Percentiles rank a stretch among this genome's conserved stretches.
These are phyloP conservation scores for Meandrina meandrites DNA, from an alignment of 92 coral and sea anemone species.

Conservation along the genomic window DNA sequence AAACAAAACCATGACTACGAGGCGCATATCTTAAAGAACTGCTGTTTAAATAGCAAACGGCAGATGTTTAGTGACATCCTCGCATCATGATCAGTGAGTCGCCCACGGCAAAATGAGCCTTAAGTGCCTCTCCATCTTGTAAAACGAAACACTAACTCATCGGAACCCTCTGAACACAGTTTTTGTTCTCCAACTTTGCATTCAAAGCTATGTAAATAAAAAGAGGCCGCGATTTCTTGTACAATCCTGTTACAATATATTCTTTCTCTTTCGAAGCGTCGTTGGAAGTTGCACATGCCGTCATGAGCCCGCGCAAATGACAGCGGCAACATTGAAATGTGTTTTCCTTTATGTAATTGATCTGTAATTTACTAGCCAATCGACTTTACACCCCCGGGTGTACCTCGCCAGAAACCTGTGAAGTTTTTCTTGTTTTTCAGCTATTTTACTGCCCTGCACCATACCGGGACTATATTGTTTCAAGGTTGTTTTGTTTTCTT, in stretches of 20 bases:
- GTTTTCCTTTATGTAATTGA: slow-evolving; percentile 29
- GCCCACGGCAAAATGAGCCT: slow-evolving; percentile 13
- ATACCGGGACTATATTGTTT: too few species aligned
- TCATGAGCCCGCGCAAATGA: slow-evolving; percentile 22
- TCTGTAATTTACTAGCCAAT: neutral
- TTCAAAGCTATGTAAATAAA: slow-evolving; percentile 12
- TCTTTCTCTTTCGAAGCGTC: neutral
- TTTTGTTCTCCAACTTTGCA: neutral
- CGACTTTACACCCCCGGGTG: too few species aligned
- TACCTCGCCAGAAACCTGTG: too few species aligned
- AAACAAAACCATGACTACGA: slow-evolving; percentile 66
- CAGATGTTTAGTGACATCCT: slow-evolving; percentile 25
- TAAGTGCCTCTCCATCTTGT: neutral
- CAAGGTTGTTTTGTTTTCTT: too few species aligned
- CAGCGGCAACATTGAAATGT: slow-evolving; percentile 26
- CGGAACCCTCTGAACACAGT: neutral
- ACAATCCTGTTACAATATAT: neutral
- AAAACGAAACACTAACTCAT: neutral
- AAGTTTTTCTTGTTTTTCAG: too few species aligned
- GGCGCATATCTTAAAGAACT: slow-evolving; percentile 44
- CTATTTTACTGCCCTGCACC: too few species aligned
- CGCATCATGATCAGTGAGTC: neutral
- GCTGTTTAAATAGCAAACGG: slow-evolving; percentile 42
- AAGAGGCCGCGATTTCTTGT: neutral
- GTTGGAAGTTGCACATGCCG: neutral